Evolutionary conservation across 2,797 vertebrate species (phyloP).

Genomic region (Sylvilagus floridanus): DNA sequence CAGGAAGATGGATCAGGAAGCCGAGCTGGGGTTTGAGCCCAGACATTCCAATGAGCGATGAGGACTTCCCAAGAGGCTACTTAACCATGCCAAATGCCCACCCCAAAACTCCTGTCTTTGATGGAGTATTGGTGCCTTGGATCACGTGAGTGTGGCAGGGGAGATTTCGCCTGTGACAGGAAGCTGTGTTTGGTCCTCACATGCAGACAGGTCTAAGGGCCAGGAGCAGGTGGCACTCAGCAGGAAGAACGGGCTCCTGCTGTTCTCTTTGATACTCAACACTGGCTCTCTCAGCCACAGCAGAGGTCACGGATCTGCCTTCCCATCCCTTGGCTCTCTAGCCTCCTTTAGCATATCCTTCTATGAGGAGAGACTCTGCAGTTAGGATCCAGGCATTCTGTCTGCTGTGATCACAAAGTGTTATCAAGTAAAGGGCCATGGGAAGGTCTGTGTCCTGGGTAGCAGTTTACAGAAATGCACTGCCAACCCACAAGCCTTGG

Average conservation of each 20-base stretch:
- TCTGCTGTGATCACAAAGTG: not conserved
- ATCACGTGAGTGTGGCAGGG: not conserved
- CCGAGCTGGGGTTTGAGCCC: no score
- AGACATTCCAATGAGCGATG: no score
- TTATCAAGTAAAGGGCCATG: not conserved
- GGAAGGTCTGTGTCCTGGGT: not conserved
- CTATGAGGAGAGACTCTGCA: not conserved
- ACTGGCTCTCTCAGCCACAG: not conserved
- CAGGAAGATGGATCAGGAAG: no score
- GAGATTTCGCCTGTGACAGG: not conserved
- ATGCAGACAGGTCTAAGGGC: not conserved
- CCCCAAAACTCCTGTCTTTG: not conserved
- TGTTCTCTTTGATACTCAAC: conserved; percentile 25
- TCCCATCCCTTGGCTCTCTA: not conserved
- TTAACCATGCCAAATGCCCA: no score
- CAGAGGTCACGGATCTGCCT: not conserved
- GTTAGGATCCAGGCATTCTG: not conserved
- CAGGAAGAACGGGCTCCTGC: not conserved
- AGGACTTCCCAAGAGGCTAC: no score
- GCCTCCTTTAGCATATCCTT: not conserved
- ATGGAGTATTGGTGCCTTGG: not conserved
- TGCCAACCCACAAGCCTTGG: not conserved
- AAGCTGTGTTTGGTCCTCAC: not conserved
- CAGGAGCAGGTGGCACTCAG: not conserved
- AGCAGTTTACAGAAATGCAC: not conserved